These are phyloP conservation scores for Glandiceps talaboti DNA, from an alignment of 53 echinoderm and acorn worm species.

Conservation along the genomic window DNA sequence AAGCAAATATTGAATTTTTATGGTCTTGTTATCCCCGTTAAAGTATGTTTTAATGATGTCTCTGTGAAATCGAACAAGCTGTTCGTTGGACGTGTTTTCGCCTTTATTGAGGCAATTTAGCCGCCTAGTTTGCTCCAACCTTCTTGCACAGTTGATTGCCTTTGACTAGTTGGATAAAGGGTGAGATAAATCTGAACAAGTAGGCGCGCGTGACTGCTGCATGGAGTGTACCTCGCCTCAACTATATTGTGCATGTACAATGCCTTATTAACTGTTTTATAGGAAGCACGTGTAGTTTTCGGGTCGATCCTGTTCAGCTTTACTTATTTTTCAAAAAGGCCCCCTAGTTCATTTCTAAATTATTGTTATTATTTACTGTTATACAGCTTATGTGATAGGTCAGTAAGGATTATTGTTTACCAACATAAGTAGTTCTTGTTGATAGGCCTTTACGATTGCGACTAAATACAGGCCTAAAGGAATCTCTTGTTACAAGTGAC, in stretches of 20 bases:
- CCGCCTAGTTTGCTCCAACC: background rate
- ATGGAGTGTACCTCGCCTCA: background rate
- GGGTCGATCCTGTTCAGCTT: background rate
- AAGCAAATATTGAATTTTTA: background rate
- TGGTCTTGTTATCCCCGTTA: background rate
- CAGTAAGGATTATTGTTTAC: no score
- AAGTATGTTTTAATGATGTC: background rate
- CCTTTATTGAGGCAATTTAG: background rate
- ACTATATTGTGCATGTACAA: background rate
- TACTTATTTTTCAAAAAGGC: background rate
- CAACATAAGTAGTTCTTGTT: no score
- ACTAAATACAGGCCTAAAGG: no score
- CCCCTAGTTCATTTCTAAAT: background rate
- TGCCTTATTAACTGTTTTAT: background rate
- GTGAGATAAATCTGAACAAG: background rate
- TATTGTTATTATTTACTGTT: no score
- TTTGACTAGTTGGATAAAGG: background rate
- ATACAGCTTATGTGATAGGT: no score
- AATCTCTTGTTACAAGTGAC: no score
- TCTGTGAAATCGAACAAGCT: background rate
- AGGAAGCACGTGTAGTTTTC: background rate
- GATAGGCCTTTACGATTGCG: no score
- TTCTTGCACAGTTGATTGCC: background rate
- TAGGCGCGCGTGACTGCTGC: background rate
- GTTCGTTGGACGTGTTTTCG: background rate